Percentiles rank a stretch among this genome's conserved stretches.
Conservation (phyloP, 2,113 vertebrate species). For the Apeltes quadracus region DNA sequence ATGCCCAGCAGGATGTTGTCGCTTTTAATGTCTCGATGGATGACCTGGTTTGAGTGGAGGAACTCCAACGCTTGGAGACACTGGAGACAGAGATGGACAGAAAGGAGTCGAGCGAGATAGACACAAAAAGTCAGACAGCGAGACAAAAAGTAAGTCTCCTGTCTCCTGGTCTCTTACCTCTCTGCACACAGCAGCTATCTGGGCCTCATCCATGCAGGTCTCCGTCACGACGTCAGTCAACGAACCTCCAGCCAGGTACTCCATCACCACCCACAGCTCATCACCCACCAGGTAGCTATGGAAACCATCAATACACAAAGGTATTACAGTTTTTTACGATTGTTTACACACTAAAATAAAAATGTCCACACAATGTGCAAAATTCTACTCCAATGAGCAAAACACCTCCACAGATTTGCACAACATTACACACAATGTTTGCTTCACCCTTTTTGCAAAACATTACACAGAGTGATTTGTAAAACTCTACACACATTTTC, state of each 20-base stretch:
- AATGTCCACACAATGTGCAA: no score
- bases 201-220: constrained; percentile 97
- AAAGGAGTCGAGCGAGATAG: neutral
- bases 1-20: constrained; percentile 98
- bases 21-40: constrained; percentile 98
- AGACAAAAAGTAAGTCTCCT: neutral
- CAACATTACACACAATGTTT: no score
- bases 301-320: neutral
- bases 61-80: constrained; percentile 98
- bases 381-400: no score
- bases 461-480: no score
- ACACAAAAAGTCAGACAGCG: neutral
- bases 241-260: constrained; percentile 96
- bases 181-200: constrained; percentile 95
- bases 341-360: no score
- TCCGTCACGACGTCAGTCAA: constrained; percentile 96
- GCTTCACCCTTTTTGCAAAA: no score
- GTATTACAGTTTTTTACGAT: no score
- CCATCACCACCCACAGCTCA: constrained; percentile 99
- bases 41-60: constrained; percentile 96
- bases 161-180: constrained; percentile 81
- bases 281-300: constrained; percentile 95
- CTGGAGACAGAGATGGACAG: constrained; percentile 66
- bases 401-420: no score
- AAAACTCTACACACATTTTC: no score